Percentiles rank a stretch among this genome's conserved stretches.
phyloP scores from a whole-genome alignment of 2,113 vertebrate species.

The Bagarius yarrelli region DNA sequence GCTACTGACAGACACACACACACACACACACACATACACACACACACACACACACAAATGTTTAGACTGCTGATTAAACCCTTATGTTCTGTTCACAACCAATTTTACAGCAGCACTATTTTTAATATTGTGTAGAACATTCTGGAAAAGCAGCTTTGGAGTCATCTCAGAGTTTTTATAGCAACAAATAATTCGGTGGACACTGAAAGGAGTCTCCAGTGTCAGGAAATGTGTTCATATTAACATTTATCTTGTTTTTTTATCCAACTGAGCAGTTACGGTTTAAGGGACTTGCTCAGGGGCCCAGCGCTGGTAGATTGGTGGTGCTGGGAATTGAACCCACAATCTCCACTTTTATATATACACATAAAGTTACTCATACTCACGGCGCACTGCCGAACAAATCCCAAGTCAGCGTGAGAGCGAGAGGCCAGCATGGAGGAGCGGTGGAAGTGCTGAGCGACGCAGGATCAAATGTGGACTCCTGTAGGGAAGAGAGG shows the following conservation, averaged over 20 bases:
- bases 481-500: conserved; percentile 66
- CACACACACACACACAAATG: conserved; percentile 15
- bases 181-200: too few relatives aligned
- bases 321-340: too few relatives aligned
- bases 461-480: conserved; percentile 60
- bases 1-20: conserved; percentile 35
- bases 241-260: too few relatives aligned
- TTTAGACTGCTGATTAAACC: conserved; percentile 21
- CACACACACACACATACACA: background rate
- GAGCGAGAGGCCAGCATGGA: conserved; percentile 38
- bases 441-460: conserved; percentile 65
- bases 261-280: too few relatives aligned
- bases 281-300: too few relatives aligned
- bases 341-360: too few relatives aligned
- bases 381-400: background rate
- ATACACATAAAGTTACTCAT: too few relatives aligned
- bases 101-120: conserved; percentile 3
- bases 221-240: too few relatives aligned
- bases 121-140: background rate
- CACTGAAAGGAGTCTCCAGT: too few relatives aligned
- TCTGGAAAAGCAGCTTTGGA: background rate
- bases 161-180: too few relatives aligned
- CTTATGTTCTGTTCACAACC: background rate
- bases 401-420: background rate
- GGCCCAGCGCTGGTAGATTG: too few relatives aligned